phyloP scores from a whole-genome alignment of 2,113 vertebrate genomes.

The Bos javanicus region DNA sequence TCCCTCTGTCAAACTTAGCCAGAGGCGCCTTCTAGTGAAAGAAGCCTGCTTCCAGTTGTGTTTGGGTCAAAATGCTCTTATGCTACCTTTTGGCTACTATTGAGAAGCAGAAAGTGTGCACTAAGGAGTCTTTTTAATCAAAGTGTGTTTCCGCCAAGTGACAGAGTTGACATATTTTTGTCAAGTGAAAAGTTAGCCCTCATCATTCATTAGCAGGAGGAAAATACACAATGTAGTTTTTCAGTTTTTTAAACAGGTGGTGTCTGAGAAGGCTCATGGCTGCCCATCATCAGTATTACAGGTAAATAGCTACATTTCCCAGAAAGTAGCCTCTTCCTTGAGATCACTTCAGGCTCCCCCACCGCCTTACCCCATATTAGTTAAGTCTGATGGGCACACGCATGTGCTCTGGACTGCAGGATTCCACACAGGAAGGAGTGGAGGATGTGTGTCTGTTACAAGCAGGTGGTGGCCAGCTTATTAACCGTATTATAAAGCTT shows the following conservation, averaged over 20 bases:
- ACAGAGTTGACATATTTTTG: neutral
- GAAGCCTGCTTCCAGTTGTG: neutral
- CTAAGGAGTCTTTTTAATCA: neutral
- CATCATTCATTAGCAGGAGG: neutral
- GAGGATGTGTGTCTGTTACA: accelerated
- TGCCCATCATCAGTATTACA: neutral
- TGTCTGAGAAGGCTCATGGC: neutral
- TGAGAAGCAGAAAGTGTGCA: neutral
- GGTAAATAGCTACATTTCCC: neutral
- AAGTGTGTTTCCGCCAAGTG: neutral
- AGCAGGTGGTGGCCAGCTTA: neutral
- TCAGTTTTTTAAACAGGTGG: neutral
- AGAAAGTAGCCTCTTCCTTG: neutral
- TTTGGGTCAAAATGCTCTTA: neutral
- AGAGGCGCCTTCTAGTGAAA: neutral
- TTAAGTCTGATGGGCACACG: neutral
- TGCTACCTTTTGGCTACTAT: neutral
- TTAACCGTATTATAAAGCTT: accelerated
- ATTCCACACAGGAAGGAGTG: neutral
- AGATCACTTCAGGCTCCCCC: neutral
- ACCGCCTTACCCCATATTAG: neutral
- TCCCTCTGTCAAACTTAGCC: neutral
- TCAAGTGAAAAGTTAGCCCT: neutral
- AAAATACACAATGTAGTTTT: neutral
- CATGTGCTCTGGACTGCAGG: neutral